Evolutionary conservation across 1,140 invertebrate genomes (phyloP).

Genomic region (Caenorhabditis inopinata): DNA sequence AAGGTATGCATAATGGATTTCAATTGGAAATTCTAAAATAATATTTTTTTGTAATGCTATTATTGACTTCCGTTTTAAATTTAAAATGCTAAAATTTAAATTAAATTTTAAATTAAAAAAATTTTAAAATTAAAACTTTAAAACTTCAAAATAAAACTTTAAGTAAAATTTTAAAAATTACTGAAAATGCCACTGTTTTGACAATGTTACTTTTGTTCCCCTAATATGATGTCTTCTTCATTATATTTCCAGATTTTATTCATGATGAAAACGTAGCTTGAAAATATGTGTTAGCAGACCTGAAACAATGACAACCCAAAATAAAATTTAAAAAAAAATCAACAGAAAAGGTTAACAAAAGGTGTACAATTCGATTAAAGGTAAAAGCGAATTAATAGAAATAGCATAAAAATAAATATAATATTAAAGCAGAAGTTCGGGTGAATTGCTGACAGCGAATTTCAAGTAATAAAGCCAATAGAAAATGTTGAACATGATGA

Average conservation of each 20-base stretch:
- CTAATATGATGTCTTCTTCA: too few species aligned
- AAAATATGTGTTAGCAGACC: not conserved
- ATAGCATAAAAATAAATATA: not conserved
- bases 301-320: not conserved
- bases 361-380: constrained; percentile 12
- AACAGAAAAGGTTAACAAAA: constrained; percentile 11
- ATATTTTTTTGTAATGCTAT: too few species aligned
- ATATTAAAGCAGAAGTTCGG: constrained; percentile 43
- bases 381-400: not conserved
- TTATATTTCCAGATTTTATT: not conserved
- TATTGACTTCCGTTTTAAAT: too few species aligned
- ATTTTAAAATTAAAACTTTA: too few species aligned
- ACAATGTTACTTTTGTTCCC: not conserved
- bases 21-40: too few species aligned
- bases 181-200: not conserved
- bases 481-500: constrained; percentile 53
- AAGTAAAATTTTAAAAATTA: too few species aligned
- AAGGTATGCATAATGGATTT: too few species aligned
- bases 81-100: too few species aligned
- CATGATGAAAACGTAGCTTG: not conserved
- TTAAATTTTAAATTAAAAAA: too few species aligned
- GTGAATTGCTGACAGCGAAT: constrained; percentile 34
- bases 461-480: constrained; percentile 54
- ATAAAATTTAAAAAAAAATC: not conserved
- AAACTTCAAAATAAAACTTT: too few species aligned